phyloP scores from a whole-genome alignment of 2,797 vertebrate species.

The Glyptemys insculpta region DNA sequence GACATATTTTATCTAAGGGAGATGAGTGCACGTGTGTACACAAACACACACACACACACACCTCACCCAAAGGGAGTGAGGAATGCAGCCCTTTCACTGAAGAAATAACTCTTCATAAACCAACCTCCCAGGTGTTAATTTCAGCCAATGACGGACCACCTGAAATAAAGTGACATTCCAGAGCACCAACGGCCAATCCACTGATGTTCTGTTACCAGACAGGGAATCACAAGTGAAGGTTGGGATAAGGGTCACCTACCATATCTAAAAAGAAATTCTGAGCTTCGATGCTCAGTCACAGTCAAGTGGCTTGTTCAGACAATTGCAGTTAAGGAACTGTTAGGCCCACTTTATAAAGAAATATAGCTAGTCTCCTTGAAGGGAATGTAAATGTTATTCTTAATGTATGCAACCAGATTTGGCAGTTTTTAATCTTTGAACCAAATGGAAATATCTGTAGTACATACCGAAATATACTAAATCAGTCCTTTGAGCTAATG shows the following conservation, averaged over 20 bases:
- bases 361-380: background rate
- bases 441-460: background rate
- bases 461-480: background rate
- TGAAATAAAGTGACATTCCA: background rate
- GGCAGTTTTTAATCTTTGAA: background rate
- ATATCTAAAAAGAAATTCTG: background rate
- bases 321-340: background rate
- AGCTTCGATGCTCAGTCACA: background rate
- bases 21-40: too few species aligned
- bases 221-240: background rate
- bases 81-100: background rate
- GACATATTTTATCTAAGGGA: background rate
- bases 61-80: background rate
- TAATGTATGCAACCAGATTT: background rate
- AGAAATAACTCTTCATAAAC: background rate
- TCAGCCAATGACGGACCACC: background rate
- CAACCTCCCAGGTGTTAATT: background rate
- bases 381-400: background rate
- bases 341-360: background rate
- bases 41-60: too few species aligned
- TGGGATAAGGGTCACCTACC: background rate
- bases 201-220: background rate
- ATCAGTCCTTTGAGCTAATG: background rate
- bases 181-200: background rate
- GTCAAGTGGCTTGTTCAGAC: background rate